Evolutionary conservation across 37 sponge, comb jelly and placozoan species (phyloP), one percentile per base, ranked within the genome.

Genomic region (Sycon ciliatum): DNA sequence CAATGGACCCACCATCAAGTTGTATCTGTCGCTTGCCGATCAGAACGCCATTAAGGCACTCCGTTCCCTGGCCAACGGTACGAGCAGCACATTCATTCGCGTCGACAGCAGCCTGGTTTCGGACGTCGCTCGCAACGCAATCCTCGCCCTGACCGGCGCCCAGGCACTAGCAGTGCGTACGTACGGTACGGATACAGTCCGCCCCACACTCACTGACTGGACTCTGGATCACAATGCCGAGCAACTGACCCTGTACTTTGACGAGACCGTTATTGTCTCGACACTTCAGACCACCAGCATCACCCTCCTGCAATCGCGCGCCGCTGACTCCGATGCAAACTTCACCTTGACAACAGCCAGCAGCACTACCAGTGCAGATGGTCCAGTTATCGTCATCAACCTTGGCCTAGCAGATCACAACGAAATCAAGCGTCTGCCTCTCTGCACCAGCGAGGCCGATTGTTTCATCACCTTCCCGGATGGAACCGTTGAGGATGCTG

Each of bases 41-140:
- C 87, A 83, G 64, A 92, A 92, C 69, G 81, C 42, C n/a, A 84
- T 92, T 61, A 92, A 87, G 56, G 73, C 81, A 11, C 39, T 75
- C 42, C 67, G 57, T 31, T 36, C 35, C 1, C 69, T 92, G 16
- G 93, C 84, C 27, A 65, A 76, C 7, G 72, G 75, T 56, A 76
- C 81, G 31, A 62, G 70, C 30, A 80, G 82, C 22, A 78, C 79
- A 6, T 87, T 72, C 62, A 36, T 92, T 27, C 35, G 71, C 5
- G 35, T 84, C 65, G 76, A 67, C 5, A 34, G 79, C 26, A 26
- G 33, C 13, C 35, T 72, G 13, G 58, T 81, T 23, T 22, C 26
- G 13, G 93, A 92, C 73, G 80, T 74, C 38, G 75, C 72, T 76
- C 74, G 79, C 5, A 92, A 92, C 76, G 73, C 24, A 26, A 72